Percentiles rank a stretch among this genome's conserved stretches.
Conservation (phyloP, 2,797 vertebrate genomes). For the Spinibarbus caldwelli region DNA sequence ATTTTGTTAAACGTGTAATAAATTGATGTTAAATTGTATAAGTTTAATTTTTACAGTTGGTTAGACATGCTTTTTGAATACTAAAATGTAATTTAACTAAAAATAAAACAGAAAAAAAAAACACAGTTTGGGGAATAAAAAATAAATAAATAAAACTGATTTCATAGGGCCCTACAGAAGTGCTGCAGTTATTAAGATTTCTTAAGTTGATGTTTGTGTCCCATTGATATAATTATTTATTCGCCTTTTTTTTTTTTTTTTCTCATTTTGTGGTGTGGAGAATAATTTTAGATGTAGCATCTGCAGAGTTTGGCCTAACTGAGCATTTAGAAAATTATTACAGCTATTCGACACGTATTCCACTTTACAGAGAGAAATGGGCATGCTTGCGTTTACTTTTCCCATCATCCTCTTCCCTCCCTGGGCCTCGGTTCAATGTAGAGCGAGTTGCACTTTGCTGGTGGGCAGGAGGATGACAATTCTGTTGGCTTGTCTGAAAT, state of each 20-base stretch:
- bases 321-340: neutral
- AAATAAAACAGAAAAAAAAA: no score
- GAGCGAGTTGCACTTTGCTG: neutral
- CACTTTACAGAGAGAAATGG: neutral
- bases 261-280: neutral
- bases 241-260: neutral
- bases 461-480: constrained; percentile 31
- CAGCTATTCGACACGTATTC: neutral
- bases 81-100: neutral
- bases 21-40: neutral
- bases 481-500: constrained; percentile 36
- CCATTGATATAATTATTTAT: neutral
- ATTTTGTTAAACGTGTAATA: neutral
- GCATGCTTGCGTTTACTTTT: neutral
- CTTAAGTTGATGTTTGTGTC: neutral
- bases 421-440: neutral
- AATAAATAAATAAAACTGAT: no score
- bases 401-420: neutral
- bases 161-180: no score
- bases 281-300: neutral
- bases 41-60: neutral
- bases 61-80: neutral
- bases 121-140: no score
- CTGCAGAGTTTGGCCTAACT: neutral
- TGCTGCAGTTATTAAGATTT: neutral